Conservation (phyloP, 2,113 vertebrate species). For the Holacanthus passer region DNA sequence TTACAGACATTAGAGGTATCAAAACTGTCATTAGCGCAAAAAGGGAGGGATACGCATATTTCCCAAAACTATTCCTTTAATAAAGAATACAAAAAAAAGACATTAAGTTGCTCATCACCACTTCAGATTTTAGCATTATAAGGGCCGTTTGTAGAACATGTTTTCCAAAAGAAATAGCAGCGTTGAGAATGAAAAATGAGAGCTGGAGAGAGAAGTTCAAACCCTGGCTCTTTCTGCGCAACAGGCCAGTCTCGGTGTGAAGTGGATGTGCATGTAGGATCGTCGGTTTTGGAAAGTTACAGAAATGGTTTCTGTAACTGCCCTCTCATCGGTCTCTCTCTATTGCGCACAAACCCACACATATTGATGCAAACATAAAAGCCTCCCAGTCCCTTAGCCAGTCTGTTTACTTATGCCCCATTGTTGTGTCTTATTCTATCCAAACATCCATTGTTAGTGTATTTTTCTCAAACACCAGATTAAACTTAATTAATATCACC, state of each 20-base stretch:
- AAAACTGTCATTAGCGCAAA: not conserved
- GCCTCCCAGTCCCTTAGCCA: not conserved
- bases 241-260: not conserved
- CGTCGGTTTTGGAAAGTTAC: not conserved
- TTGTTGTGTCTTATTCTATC: slow-evolving; percentile 48
- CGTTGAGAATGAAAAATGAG: not conserved
- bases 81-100: too few species aligned
- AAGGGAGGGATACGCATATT: too few species aligned
- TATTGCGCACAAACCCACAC: not conserved
- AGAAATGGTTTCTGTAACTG: slow-evolving; percentile 13
- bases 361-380: slow-evolving; percentile 2
- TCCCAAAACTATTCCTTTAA: too few species aligned
- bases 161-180: not conserved
- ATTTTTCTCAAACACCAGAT: slow-evolving; percentile 43
- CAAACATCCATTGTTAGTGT: slow-evolving; percentile 53
- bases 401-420: slow-evolving; percentile 51
- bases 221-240: not conserved
- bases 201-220: not conserved
- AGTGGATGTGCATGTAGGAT: not conserved
- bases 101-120: not conserved
- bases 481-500: slow-evolving; percentile 63
- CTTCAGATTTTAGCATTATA: not conserved
- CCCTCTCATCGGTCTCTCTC: not conserved
- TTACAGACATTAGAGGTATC: not conserved
- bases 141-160: not conserved